phyloP scores from a whole-genome alignment of 2,113 vertebrate genomes.

The Macrotis lagotis region DNA sequence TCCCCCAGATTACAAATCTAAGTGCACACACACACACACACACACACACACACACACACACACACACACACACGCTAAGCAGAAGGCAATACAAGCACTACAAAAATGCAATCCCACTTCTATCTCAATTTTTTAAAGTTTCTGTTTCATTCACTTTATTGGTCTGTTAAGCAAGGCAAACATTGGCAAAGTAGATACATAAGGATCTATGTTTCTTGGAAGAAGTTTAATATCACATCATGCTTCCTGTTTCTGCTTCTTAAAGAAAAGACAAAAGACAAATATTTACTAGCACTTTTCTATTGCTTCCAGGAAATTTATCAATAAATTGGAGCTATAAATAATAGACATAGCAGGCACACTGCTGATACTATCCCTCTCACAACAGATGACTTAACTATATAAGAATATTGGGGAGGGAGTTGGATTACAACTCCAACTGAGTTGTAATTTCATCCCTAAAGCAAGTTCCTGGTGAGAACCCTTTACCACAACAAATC shows the following conservation, averaged over 20 bases:
- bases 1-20: not conserved
- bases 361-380: not conserved
- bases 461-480: not conserved
- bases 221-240: not conserved
- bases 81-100: not conserved
- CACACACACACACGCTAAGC: no score
- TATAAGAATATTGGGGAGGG: not conserved
- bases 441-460: not conserved
- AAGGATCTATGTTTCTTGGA: not conserved
- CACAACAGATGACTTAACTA: not conserved
- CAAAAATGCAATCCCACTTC: slow-evolving; percentile 13
- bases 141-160: slow-evolving; percentile 30
- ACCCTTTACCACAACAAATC: not conserved
- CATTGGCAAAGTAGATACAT: not conserved
- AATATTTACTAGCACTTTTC: not conserved
- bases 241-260: not conserved
- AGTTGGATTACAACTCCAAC: not conserved
- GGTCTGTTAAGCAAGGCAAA: slow-evolving; percentile 38
- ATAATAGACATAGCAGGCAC: not conserved
- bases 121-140: not conserved
- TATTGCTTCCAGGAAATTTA: not conserved
- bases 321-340: not conserved
- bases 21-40: no score
- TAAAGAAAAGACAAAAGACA: not conserved
- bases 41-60: no score